Evolutionary conservation across 2,888 invertebrate genomes (phyloP), one percentile per base, ranked within the genome.

Genomic region (Apodemia zela): DNA sequence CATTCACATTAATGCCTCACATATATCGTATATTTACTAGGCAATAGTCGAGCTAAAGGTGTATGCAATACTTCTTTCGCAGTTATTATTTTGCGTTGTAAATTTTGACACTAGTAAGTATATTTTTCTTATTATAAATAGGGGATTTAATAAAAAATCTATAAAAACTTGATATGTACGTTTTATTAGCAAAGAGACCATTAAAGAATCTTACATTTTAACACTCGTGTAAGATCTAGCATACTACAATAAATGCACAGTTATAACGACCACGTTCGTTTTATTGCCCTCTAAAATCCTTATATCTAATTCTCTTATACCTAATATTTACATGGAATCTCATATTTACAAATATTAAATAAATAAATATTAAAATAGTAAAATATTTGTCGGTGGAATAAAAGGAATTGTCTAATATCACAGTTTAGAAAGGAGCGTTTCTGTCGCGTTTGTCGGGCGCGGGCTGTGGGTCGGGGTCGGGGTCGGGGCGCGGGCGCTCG

Each of bases 351-450:
- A 72, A 73, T 74, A 42, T 75, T 75, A 80, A 87, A 89, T 87
- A 89, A 87, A 87, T 88, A 87, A 80, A 80, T 81, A 75, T 69
- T 62, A 68, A 69, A 42, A 42, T 68, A 75, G 69, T 62, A 68
- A 69, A 42, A 42, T 68, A 74, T 73, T 74, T 70, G 71, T 87
- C 88, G 89, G 89, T 88, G 89, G 87, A 86, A 76, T 79, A 75
- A 78, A 33, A 69, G 70, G 65, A 72, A 69, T 64, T 38, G 38
- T 72, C 81, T 85, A 87, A 85, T 90, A 90, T 88, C 79, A 79
- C 90, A 91, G 89, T 79, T 74, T n/a, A 89, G 73, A 91, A 86
- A 72, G 86, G 82, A 82, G 90, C 89, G 81, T 89, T 89, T 75
- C 85, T 85, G 68, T 81, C 70, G 76, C 85, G 84, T 69, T 76